These are phyloP conservation scores for Phrynosoma blainvillii DNA, from an alignment of 2,113 vertebrate species.

Conservation along the genomic window DNA sequence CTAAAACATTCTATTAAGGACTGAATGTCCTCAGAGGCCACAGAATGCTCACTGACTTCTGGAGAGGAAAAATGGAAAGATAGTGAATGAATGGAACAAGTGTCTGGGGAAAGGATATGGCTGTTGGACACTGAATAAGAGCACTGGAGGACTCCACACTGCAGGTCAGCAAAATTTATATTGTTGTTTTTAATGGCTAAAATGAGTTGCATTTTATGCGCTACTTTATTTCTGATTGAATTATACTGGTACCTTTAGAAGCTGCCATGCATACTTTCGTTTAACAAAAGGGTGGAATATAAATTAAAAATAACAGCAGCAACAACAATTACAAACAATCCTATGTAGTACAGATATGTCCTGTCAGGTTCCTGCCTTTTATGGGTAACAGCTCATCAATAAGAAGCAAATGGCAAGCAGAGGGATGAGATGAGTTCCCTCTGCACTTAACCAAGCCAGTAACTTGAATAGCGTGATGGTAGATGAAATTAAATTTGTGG, in stretches of 20 bases:
- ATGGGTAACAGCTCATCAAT: background rate
- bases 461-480: background rate
- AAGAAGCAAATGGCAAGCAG: background rate
- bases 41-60: background rate
- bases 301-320: background rate
- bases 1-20: background rate
- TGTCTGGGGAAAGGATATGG: background rate
- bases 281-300: background rate
- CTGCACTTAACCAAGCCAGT: conserved; percentile 7
- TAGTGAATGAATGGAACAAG: background rate
- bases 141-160: background rate
- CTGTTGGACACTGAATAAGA: background rate
- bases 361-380: background rate
- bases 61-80: background rate
- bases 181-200: background rate
- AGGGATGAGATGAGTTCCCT: conserved; percentile 21
- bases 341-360: background rate
- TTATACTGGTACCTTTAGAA: background rate
- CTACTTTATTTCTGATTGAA: background rate
- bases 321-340: background rate
- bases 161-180: background rate
- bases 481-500: conserved; percentile 28
- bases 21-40: too few species aligned
- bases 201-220: background rate
- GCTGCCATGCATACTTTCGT: background rate